These are phyloP conservation scores for Lasioglossum pauxillum DNA, from an alignment of 2,888 invertebrate species.

Conservation along the genomic window DNA sequence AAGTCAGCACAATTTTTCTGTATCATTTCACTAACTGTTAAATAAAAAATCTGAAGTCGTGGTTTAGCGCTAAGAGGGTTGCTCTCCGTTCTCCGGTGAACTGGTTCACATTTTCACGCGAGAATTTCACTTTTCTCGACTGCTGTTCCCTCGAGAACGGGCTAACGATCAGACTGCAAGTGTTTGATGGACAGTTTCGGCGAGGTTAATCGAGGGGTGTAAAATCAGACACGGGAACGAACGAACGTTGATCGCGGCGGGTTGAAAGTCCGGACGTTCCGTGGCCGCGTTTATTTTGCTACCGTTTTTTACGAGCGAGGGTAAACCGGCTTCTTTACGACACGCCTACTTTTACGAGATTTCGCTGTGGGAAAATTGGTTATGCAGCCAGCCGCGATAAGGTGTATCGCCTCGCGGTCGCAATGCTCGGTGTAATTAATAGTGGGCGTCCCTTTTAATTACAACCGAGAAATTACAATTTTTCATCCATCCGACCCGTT, in stretches of 20 bases:
- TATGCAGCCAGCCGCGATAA: slow-evolving; percentile 23
- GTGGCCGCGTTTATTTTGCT: slow-evolving; percentile 7
- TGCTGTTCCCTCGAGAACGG: neutral
- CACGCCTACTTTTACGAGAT: slow-evolving; percentile 35
- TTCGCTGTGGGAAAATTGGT: slow-evolving; percentile 28
- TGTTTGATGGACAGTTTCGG: neutral
- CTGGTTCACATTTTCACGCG: neutral
- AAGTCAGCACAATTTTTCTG: too few species aligned
- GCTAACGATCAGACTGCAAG: neutral
- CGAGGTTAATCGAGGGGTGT: neutral
- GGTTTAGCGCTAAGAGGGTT: neutral
- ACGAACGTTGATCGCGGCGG: neutral
- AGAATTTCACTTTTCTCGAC: neutral
- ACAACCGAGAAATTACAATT: slow-evolving; percentile 3
- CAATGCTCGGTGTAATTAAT: slow-evolving; percentile 10
- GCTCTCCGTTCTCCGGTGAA: neutral
- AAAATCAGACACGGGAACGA: neutral
- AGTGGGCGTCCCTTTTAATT: slow-evolving; percentile 24
- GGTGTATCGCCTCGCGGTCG: neutral
- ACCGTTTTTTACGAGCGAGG: slow-evolving; percentile 19
- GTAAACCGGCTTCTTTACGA: slow-evolving; percentile 41
- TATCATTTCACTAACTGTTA: too few species aligned
- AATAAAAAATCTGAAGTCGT: too few species aligned
- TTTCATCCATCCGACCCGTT: neutral
- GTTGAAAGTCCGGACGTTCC: neutral